A percentile compares a stretch with the other conserved stretches of the same genome.
Conservation (phyloP, 2,888 invertebrate genomes). For the Dromius quadrimaculatus region DNA sequence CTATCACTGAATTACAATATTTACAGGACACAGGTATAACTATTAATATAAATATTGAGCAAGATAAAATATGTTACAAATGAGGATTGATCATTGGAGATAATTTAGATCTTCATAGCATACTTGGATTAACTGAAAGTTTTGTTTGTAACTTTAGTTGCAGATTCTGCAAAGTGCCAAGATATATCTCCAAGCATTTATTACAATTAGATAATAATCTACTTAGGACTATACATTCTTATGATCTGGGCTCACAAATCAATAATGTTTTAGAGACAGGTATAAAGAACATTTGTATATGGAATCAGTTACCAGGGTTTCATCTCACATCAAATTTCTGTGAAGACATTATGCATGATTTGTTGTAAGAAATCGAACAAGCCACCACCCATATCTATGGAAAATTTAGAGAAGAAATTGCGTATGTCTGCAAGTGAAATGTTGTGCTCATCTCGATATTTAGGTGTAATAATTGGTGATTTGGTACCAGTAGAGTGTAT, state of each 20-base stretch:
- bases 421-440: too few species aligned
- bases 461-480: too few species aligned
- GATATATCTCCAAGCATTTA: background rate
- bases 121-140: constrained; percentile 54
- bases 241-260: background rate
- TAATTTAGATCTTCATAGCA: constrained; percentile 55
- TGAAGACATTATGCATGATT: constrained; percentile 7
- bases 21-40: constrained; percentile 52
- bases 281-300: constrained; percentile 34
- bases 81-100: constrained; percentile 55
- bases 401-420: too few species aligned
- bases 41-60: constrained; percentile 35
- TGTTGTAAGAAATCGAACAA: background rate
- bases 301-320: constrained; percentile 7
- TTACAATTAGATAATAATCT: background rate
- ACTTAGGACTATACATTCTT: background rate
- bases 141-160: constrained; percentile 55
- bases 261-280: background rate
- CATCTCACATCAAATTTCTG: constrained; percentile 1
- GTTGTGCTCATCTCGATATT: too few species aligned
- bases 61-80: constrained; percentile 53
- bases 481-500: too few species aligned
- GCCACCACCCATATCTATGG: background rate
- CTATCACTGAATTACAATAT: constrained; percentile 52
- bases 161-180: constrained; percentile 52